These are phyloP conservation scores for Caenorhabditis uteleia DNA, from an alignment of 2,888 invertebrate species.

Conservation along the genomic window DNA sequence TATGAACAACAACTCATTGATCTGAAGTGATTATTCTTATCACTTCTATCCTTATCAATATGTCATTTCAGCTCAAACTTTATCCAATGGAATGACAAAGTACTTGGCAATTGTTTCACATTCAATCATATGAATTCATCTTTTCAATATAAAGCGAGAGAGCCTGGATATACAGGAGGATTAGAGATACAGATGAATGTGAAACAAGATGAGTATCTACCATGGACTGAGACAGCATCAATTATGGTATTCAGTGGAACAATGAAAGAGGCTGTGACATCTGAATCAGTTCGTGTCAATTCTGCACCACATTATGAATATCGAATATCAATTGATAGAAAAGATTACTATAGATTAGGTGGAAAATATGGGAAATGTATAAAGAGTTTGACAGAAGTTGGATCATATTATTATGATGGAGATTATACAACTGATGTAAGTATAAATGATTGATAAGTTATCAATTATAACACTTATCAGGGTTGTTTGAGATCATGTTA, in stretches of 20 bases:
- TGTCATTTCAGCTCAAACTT: conserved; percentile 39
- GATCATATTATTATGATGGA: conserved; percentile 52
- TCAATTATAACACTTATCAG: conserved; percentile 9
- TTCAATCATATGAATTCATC: conserved; percentile 50
- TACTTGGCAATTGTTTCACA: conserved; percentile 56
- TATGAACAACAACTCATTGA: conserved; percentile 48
- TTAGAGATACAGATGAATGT: conserved; percentile 43
- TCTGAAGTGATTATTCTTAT: conserved; percentile 17
- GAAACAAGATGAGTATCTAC: conserved; percentile 44
- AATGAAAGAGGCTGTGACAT: conserved; percentile 40
- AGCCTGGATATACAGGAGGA: conserved; percentile 37
- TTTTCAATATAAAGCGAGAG: conserved; percentile 29
- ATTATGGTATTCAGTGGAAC: conserved; percentile 48
- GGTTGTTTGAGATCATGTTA: conserved; percentile 57
- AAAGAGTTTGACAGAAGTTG: conserved; percentile 37
- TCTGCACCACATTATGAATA: conserved; percentile 34
- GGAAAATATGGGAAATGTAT: conserved; percentile 54
- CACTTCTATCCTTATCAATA: not conserved
- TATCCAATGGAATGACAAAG: conserved; percentile 47
- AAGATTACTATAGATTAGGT: conserved; percentile 44
- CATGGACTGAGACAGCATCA: conserved; percentile 48
- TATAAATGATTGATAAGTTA: not conserved
- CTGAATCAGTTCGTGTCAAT: conserved; percentile 47
- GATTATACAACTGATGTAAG: conserved; percentile 53
- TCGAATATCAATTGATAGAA: conserved; percentile 23